phyloP scores from a whole-genome alignment of 2,113 vertebrate genomes.

The Oxyura jamaicensis region DNA sequence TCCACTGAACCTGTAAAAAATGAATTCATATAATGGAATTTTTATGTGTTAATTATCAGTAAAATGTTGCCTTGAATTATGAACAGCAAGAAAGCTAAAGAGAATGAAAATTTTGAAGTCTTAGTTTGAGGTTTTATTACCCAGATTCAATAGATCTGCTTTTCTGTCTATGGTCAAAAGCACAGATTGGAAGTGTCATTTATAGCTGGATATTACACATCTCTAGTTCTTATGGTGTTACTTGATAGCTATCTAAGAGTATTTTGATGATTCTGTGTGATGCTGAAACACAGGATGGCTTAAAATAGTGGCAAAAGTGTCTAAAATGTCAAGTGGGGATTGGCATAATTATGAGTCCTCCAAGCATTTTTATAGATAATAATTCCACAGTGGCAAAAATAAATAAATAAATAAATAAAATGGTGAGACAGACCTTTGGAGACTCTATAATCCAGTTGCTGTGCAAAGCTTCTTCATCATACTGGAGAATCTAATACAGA shows the following conservation, averaged over 20 bases:
- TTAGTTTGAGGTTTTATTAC: neutral
- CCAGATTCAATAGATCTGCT: neutral
- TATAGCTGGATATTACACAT: neutral
- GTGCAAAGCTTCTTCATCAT: neutral
- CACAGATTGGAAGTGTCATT: neutral
- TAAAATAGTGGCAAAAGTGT: neutral
- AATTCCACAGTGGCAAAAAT: neutral
- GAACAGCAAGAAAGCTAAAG: neutral
- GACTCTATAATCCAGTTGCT: neutral
- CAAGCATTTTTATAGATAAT: neutral
- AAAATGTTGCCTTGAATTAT: neutral
- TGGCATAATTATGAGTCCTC: neutral
- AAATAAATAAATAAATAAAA: neutral
- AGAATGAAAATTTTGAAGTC: neutral
- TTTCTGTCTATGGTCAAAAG: neutral
- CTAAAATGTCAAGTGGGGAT: slow-evolving; percentile 28
- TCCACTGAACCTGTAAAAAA: neutral
- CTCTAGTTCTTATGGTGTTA: slow-evolving; percentile 11
- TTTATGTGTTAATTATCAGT: neutral
- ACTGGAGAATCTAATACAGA: neutral
- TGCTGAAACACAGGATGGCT: neutral
- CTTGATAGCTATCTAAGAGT: slow-evolving; percentile 15
- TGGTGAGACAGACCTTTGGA: neutral
- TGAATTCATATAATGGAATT: neutral
- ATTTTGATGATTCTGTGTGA: slow-evolving; percentile 1